These are phyloP conservation scores for Eumerus sabulonum DNA, from an alignment of 2,888 invertebrate genomes.

Conservation along the genomic window DNA sequence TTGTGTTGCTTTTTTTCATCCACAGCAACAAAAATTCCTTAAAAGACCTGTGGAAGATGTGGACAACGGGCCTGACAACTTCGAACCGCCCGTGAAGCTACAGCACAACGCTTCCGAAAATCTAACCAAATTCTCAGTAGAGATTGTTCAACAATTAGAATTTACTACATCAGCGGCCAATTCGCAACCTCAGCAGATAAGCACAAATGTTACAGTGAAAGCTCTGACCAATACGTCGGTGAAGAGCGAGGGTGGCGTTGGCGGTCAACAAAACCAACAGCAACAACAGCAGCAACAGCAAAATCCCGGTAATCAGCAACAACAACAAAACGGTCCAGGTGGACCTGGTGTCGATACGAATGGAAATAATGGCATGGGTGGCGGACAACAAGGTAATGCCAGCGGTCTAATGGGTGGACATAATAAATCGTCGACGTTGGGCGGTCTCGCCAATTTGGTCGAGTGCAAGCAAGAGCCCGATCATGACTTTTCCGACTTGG, in stretches of 20 bases:
- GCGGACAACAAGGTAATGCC: slow-evolving; percentile 70
- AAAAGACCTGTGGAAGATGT: slow-evolving; percentile 86
- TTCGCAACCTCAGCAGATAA: slow-evolving; percentile 93
- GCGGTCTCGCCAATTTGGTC: slow-evolving; percentile 83
- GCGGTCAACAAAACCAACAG: slow-evolving; percentile 46
- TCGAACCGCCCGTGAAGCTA: slow-evolving; percentile 88
- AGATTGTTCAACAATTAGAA: slow-evolving; percentile 94
- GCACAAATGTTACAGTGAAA: slow-evolving; percentile 95
- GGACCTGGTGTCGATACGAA: slow-evolving; percentile 69
- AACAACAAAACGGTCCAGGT: slow-evolving; percentile 73
- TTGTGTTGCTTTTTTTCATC: slow-evolving; percentile 33
- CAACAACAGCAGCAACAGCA: slow-evolving; percentile 50
- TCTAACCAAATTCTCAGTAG: slow-evolving; percentile 91
- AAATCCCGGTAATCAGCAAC: slow-evolving; percentile 70
- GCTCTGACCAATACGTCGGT: slow-evolving; percentile 84
- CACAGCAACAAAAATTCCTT: slow-evolving; percentile 91
- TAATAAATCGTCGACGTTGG: slow-evolving; percentile 78
- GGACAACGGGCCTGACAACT: slow-evolving; percentile 79
- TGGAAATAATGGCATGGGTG: slow-evolving; percentile 71
- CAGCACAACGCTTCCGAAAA: slow-evolving; percentile 80
- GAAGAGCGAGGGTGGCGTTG: slow-evolving; percentile 77
- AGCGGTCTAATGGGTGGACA: slow-evolving; percentile 77
- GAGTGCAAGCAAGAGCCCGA: slow-evolving; percentile 92
- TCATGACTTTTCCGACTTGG: slow-evolving; percentile 91
- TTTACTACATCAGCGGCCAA: slow-evolving; percentile 93